Evolutionary conservation across 2,113 vertebrate genomes (phyloP), one percentile per base, ranked within the genome.

Genomic region (Hippocampus abdominalis): DNA sequence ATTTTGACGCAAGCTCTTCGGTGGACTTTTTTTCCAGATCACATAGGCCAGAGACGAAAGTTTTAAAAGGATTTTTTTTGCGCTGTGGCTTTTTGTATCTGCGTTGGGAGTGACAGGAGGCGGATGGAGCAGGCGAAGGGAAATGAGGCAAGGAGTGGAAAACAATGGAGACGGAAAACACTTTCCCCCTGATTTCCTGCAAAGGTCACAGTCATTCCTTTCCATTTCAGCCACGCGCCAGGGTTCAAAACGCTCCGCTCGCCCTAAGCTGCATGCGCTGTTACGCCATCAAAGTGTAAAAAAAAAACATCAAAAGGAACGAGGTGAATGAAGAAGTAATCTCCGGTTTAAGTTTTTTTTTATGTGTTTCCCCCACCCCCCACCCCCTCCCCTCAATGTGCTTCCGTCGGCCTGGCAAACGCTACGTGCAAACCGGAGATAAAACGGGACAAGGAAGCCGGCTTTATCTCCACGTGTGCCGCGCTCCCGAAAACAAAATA

Each of bases 191-290:
- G 67, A 80, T 85, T 87, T 78, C 69, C 69, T 82, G 56, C 70
- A 40, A 88, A 90, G 84, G 88, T 87, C 89, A 87, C 73, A 78
- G 79, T 78, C 75, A 76, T 86, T 85, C 70, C 70, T 67, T 84
- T 82, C 71, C 70, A 79, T 86, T 82, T 73, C 60, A 46, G 73
- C 81, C 77, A 73, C 72, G 81, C 81, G 82, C 49, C 78, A 61
- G 66, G 16, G 18, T 56, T 62, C 36, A n/a, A 69, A 61, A 63
- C 56, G 71, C 62, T 66, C 42, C 27, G 12, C 77, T 80, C 0
- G 21, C 61, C 40, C 49, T 15, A 15, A 71, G 72, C 61, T 8
- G 51, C 70, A 62, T 70, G 70, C 32, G 69, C 27, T 71, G 76
- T 70, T 68, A 51, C 63, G 42, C 62, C 73, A 46, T 44, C 57